Base-by-base conservation (phyloP, 2,888 invertebrate species). In the Synanthedon vespiformis region DNA sequence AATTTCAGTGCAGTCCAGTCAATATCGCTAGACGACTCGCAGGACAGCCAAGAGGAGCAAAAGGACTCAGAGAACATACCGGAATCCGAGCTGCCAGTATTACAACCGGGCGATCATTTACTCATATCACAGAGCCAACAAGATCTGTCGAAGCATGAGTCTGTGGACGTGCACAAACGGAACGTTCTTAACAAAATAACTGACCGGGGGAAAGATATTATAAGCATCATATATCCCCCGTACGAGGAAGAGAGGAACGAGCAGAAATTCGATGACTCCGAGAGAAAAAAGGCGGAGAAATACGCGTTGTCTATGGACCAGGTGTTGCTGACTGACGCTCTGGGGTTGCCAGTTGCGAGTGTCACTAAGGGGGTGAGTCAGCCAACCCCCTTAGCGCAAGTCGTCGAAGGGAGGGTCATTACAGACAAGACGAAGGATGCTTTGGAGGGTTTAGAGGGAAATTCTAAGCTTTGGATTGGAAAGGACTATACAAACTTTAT, bases 401-500 rank as follows among this genome's bases (percentile, higher is more conserved):
- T 72, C 56, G 85, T 64, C 18, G 89, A 76, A 61, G 83, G 73
- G 40, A 76, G 72, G 57, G 84, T 71, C 2, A 77, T 73, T 11
- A 87, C 86, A 0, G 85, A 82, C 40, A 72, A 61, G 13, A 80
- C 79, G 0, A 80, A 78, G 47, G 74, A 79, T 44, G 72, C 63
- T 0, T 52, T 80, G 55, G 80, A 83, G 55, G 78, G 70, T 0
- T 61, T 79, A 0, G 90, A 91, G 63, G 94, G 94, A 1, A 92
- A 93, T 52, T 92, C 94, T 0, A 97, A 97, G 70, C 85, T 95
- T 52, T 98, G 98, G 98, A 92, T 96, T 50, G 98, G 98, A 55
- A 98, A 98, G 79, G 98, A 98, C 74, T 98, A 98, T 68, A 93
- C 93, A 0, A 98, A 98, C 83, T 98, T 98, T 74, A 98, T 98